Base-by-base conservation (phyloP, 2,888 invertebrate genomes). In the Hypselothyrea guttata region DNA sequence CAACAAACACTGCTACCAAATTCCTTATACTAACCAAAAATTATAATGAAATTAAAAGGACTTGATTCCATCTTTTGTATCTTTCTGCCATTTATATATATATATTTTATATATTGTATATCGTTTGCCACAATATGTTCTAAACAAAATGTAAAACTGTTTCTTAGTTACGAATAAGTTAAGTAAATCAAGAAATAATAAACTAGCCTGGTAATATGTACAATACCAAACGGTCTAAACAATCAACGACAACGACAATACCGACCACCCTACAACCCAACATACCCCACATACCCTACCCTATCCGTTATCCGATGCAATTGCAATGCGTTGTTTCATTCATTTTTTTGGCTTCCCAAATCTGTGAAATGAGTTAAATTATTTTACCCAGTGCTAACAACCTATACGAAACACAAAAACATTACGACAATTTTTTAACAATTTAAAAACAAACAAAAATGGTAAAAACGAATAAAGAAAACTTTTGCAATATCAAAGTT, bases 1-100 rank as follows among this genome's bases (percentile, higher is more conserved):
- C 61, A 78, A 79, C 68, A 51, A 79, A 82, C 84, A 82, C 78
- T 86, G 84, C 85, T 86, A 86, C 82, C 77, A 70, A 84, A 77
- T 86, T 85, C 84, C 84, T 85, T 85, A 86, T 84, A 78, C 71
- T 73, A 71, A 76, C 81, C 71, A 81, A 84, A 69, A 62, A 61
- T 53, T 16, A 61, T 45, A 53, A 27, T 28, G 45, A 55, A 51
- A 38, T 40, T 47, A 45, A 51, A 51, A 51, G 49, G 8, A 42
- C 61, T 58, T 66, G 65, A 69, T 74, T 84, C 85, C 86, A 86
- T 81, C 22, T 82, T 84, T 71, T 84, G 76, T 85, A 79, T 38
- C 16, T 38, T 22, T 82, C 86, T 86, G 71, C 81, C 84, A 84
- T 81, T 73, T 69, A 38, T 13, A 13, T 18, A 18, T 38, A 38